A percentile compares a stretch with the other conserved stretches of the same genome.
Conservation (phyloP, 2,888 invertebrate genomes). For the Lathronympha strigana region DNA sequence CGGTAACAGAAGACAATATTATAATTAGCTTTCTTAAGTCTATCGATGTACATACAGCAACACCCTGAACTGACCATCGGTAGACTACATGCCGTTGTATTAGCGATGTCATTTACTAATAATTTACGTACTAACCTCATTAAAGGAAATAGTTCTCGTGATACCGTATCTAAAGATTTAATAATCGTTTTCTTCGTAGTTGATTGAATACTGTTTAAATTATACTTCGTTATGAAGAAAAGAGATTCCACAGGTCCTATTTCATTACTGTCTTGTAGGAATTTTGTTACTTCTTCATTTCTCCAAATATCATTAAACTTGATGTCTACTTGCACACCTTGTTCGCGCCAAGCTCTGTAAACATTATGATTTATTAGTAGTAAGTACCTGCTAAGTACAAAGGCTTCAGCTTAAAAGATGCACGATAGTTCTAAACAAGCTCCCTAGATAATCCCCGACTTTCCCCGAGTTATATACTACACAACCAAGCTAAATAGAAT, state of each 20-base stretch:
- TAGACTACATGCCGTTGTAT: too few species aligned
- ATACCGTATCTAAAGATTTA: conserved; percentile 10
- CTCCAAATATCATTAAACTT: conserved; percentile 9
- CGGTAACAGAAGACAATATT: too few species aligned
- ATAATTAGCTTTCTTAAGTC: too few species aligned
- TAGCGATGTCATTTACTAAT: background rate
- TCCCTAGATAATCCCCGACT: too few species aligned
- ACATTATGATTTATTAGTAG: background rate
- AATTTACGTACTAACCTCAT: conserved; percentile 6
- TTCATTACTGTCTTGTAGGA: conserved; percentile 14
- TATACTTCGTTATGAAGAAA: conserved; percentile 12
- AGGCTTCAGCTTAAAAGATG: too few species aligned
- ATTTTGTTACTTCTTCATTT: conserved; percentile 4
- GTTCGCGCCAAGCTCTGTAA: conserved; percentile 13
- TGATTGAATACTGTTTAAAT: background rate
- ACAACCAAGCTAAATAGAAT: too few species aligned
- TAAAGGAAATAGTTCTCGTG: conserved; percentile 16
- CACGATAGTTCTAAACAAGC: too few species aligned
- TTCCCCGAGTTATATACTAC: too few species aligned
- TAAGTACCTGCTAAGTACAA: too few species aligned
- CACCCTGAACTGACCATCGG: too few species aligned
- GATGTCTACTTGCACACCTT: conserved; percentile 12
- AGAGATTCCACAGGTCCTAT: conserved; percentile 13
- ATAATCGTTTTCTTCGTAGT: background rate
- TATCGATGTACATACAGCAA: too few species aligned